Base-by-base conservation (phyloP, 2,113 vertebrate species). In the Calyptommatus sinebrachiatus region DNA sequence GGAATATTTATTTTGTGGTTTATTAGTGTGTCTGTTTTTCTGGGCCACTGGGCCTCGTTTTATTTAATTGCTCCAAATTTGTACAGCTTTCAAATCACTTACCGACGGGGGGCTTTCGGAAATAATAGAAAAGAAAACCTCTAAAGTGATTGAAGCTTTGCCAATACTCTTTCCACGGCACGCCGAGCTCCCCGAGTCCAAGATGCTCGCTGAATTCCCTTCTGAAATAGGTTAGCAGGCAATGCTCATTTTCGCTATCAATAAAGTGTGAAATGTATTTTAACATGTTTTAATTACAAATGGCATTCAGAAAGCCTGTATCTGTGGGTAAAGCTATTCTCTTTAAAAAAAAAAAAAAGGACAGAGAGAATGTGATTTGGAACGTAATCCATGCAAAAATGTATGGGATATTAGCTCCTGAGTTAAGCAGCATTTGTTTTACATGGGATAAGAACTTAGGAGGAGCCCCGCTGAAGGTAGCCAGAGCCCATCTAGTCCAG, bases 181-280 rank as follows among this genome's bases (percentile, higher is more conserved):
- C 31, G 67, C 75, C 24, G 12, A 21, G 62, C 50, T 78, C 57
- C 78, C 63, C 41, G 22, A 41, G 28, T 22, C 9, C 71, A 70
- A 83, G 71, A 69, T 63, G 53, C 63, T 63, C 22, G 41, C 71
- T 78, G 35, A 74, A 79, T 79, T 78, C 76, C 76, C 24, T 31
- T 22, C 71, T 79, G 50, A 71, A 83, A 69, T 8, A 83, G 71
- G 71, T 70, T 61, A 83, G 69, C 45, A 68, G 76, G 78, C 62
- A 53, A 62, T 70, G 68, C 71, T 79, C 76, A 75, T 83, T 83
- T 83, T 74, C 71, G 24, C 76, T 79, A 78, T 79, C 82, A 79
- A 74, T 83, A 83, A 74, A 83, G 65, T 83, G 82, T 79, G 63
- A 83, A 83, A 83, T 83, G 71, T 74, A 79, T 74, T 83, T 63